Conservation (phyloP, 2,797 vertebrate genomes). For the Darevskia nairensis region DNA sequence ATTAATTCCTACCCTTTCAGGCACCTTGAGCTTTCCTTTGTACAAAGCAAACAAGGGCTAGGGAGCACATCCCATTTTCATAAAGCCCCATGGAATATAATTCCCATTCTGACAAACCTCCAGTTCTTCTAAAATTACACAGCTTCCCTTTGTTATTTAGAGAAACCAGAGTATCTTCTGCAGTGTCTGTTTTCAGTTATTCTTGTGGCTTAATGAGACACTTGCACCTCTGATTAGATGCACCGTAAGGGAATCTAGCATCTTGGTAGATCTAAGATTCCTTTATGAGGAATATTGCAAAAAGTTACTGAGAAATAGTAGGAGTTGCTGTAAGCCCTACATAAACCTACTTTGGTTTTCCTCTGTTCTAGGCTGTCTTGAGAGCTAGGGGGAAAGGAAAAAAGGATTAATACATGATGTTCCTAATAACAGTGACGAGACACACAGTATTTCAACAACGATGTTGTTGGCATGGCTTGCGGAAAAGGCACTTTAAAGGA, state of each 20-base stretch:
- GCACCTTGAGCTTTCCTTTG: neutral
- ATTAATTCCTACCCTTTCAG: neutral
- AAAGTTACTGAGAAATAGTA: conserved; percentile 48
- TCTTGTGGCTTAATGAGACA: neutral
- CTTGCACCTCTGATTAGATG: neutral
- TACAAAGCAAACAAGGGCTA: neutral
- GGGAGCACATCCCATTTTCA: neutral
- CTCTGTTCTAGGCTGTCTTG: conserved; percentile 67
- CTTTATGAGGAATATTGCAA: conserved; percentile 29
- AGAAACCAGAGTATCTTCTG: neutral
- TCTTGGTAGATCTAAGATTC: neutral
- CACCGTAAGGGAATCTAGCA: neutral
- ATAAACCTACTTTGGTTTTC: conserved; percentile 74
- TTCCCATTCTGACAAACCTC: neutral
- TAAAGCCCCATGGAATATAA: neutral
- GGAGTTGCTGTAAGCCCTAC: conserved; percentile 48
- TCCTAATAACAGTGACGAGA: neutral
- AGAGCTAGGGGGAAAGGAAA: conserved; percentile 68
- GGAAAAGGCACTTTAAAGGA: neutral
- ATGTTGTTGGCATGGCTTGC: neutral
- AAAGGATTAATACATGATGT: conserved; percentile 55
- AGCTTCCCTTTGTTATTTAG: neutral
- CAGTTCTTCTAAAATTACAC: neutral
- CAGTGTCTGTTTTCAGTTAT: neutral
- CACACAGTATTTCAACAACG: neutral